Percentiles rank a stretch among this genome's conserved stretches.
These are phyloP conservation scores for Cyanocitta stelleri DNA, from an alignment of 2,113 vertebrate species.

Conservation along the genomic window DNA sequence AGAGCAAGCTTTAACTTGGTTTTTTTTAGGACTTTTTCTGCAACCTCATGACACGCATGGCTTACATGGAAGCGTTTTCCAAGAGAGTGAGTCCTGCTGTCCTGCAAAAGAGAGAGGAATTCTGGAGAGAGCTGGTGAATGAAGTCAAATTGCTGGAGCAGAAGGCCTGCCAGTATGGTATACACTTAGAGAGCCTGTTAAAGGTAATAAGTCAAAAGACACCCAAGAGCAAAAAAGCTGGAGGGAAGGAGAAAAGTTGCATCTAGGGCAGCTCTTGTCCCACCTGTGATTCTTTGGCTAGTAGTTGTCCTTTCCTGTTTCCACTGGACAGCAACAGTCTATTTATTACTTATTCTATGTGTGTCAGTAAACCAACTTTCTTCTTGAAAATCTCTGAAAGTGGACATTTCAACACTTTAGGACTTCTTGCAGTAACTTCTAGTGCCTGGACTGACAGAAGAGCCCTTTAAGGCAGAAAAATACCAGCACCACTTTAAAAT, in stretches of 20 bases:
- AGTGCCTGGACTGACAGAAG: not conserved
- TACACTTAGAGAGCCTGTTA: slow-evolving; percentile 66
- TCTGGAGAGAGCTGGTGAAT: slow-evolving; percentile 62
- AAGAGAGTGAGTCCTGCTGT: slow-evolving; percentile 60
- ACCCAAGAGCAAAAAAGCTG: not conserved
- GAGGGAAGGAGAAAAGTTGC: not conserved
- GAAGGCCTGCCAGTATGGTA: slow-evolving; percentile 64
- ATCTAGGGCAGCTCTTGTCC: not conserved
- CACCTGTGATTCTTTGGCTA: not conserved
- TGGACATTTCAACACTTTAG: not conserved
- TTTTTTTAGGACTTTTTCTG: slow-evolving; percentile 77
- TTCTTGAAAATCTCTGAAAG: not conserved
- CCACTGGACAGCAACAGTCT: not conserved
- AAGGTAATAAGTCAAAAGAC: slow-evolving; percentile 74
- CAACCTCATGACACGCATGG: slow-evolving; percentile 68
- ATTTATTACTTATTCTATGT: not conserved
- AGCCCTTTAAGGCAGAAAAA: not conserved
- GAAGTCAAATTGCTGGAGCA: slow-evolving; percentile 68
- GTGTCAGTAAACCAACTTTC: not conserved
- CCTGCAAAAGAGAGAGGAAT: slow-evolving; percentile 58
- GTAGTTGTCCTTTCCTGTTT: not conserved
- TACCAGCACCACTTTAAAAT: not conserved
- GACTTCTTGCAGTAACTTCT: not conserved
- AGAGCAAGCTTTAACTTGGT: not conserved
- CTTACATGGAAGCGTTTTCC: slow-evolving; percentile 66